Conservation (phyloP, 2,113 vertebrate species). For the Callipepla californica region DNA sequence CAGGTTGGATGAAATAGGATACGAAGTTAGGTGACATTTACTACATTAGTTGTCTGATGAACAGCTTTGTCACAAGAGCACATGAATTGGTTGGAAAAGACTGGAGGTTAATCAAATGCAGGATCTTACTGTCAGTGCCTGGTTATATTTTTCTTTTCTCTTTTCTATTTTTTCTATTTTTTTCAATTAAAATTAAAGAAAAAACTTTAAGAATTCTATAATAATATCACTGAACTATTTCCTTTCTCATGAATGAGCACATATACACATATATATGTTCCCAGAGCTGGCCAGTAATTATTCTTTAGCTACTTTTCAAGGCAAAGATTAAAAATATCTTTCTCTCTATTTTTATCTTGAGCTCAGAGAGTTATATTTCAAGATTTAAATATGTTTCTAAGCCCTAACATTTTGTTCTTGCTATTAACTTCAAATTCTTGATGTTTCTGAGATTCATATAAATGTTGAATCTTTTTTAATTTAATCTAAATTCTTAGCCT, state of each 20-base stretch:
- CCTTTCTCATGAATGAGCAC: background rate
- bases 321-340: background rate
- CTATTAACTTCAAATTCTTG: slow-evolving; percentile 2
- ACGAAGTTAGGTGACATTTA: background rate
- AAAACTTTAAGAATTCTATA: background rate
- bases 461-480: background rate
- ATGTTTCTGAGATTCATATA: background rate
- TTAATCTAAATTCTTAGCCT: background rate
- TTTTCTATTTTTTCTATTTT: background rate
- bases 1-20: background rate
- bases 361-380: background rate
- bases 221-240: background rate
- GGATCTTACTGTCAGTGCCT: background rate
- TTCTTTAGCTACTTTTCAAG: background rate
- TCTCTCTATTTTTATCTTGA: background rate
- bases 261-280: background rate
- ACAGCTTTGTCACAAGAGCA: background rate
- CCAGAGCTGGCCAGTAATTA: background rate
- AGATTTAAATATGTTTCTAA: background rate
- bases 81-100: background rate
- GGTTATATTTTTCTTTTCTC: background rate
- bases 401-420: background rate
- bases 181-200: background rate
- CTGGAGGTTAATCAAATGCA: background rate
- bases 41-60: background rate